phyloP scores from a whole-genome alignment of 2,888 invertebrate genomes.

The Gerris lacustris region DNA sequence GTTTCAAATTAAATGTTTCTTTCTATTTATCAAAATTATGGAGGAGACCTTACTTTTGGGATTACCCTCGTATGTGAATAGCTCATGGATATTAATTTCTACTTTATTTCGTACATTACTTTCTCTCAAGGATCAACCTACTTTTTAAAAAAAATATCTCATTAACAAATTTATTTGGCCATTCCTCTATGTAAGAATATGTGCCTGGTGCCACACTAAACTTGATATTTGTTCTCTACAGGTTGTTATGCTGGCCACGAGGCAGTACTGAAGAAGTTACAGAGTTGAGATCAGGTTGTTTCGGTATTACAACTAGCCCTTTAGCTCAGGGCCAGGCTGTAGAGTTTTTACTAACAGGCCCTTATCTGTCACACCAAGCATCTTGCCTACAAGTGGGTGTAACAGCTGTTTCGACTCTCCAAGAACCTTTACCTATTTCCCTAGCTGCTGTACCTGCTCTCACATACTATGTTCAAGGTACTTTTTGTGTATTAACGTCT shows the following conservation, averaged over 20 bases:
- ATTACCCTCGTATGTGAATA: too few species aligned
- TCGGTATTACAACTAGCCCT: constrained; percentile 60
- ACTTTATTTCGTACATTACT: too few species aligned
- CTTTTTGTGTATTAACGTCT: neutral
- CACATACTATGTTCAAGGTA: constrained; percentile 28
- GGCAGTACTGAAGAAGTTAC: neutral
- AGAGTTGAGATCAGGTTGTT: constrained; percentile 33
- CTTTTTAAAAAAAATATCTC: too few species aligned
- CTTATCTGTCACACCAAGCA: constrained; percentile 50
- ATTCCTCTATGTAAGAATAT: too few species aligned
- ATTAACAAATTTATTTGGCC: too few species aligned
- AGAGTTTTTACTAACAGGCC: constrained; percentile 50
- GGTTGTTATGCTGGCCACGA: neutral
- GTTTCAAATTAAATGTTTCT: too few species aligned
- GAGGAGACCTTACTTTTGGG: too few species aligned
- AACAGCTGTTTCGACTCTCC: constrained; percentile 37
- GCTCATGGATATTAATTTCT: too few species aligned
- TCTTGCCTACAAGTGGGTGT: constrained; percentile 71
- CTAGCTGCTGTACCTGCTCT: constrained; percentile 31
- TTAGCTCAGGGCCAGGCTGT: constrained; percentile 64
- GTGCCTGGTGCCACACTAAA: too few species aligned
- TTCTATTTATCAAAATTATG: too few species aligned
- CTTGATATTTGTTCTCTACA: neutral
- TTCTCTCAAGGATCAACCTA: too few species aligned
- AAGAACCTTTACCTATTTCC: constrained; percentile 35